A percentile compares a stretch with the other conserved stretches of the same genome.
Evolutionary conservation across 2,113 vertebrate species (phyloP).

Genomic region (Tachycineta bicolor): DNA sequence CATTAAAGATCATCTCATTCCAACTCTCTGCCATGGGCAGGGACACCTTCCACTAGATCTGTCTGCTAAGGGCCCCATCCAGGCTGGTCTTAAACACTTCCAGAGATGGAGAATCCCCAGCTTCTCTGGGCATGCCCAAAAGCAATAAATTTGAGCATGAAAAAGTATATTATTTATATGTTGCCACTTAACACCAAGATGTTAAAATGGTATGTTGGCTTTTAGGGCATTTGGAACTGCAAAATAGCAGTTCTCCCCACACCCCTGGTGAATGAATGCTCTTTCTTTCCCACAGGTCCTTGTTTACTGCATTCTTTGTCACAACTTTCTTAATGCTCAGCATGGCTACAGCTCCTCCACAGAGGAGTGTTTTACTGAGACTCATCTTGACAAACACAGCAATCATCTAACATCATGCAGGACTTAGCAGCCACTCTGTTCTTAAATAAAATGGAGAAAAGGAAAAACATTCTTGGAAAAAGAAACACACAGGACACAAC

Average conservation of each 20-base stretch:
- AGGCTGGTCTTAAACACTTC: background rate
- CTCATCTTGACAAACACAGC: background rate
- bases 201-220: background rate
- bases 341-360: background rate
- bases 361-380: background rate
- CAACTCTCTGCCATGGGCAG: background rate
- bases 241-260: background rate
- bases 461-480: background rate
- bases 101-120: background rate
- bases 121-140: background rate
- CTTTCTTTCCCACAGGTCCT: background rate
- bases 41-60: background rate
- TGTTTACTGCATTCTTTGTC: background rate
- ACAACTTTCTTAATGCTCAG: background rate
- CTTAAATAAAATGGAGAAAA: background rate
- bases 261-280: background rate
- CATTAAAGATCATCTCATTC: background rate
- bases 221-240: background rate
- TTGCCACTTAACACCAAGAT: background rate
- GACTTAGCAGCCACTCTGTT: background rate
- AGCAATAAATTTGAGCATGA: background rate
- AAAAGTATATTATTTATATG: background rate
- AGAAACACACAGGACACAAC: background rate
- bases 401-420: fast-evolving
- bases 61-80: background rate